Evolutionary conservation across 2,113 vertebrate species (phyloP).

Genomic region (Passer domesticus): DNA sequence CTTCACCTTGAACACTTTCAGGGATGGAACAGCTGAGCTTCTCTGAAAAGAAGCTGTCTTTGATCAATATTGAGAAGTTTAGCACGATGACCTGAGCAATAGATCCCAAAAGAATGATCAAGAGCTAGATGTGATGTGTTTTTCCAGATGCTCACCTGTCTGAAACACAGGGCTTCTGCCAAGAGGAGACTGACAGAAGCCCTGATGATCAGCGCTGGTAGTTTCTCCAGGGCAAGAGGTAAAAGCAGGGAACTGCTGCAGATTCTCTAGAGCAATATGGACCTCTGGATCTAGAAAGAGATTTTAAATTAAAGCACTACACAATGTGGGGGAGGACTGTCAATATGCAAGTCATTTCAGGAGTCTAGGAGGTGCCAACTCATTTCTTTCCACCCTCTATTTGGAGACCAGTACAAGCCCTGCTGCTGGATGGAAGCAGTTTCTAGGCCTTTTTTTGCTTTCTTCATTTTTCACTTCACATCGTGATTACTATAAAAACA

Average conservation of each 20-base stretch:
- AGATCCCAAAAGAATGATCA: background rate
- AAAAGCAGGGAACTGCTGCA: conserved; percentile 96
- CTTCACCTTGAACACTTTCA: background rate
- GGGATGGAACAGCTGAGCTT: background rate
- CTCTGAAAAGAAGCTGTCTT: background rate
- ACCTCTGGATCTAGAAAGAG: conserved; percentile 89
- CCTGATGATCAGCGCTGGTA: conserved; percentile 76
- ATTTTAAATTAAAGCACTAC: conserved; percentile 37
- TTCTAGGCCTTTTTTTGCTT: background rate
- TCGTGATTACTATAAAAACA: background rate
- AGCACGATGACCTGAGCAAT: background rate
- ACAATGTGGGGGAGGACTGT: background rate
- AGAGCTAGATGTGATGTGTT: background rate
- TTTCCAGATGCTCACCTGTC: conserved; percentile 67
- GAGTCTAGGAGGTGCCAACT: conserved; percentile 21
- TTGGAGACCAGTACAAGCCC: background rate
- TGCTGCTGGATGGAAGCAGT: conserved; percentile 2
- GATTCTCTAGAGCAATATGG: conserved; percentile 95
- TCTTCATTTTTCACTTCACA: background rate
- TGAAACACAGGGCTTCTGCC: conserved; percentile 72
- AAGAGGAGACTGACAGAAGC: conserved; percentile 67
- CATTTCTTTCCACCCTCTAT: background rate
- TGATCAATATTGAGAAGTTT: background rate
- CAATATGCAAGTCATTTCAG: conserved; percentile 15
- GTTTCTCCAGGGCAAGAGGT: conserved; percentile 74